These are phyloP conservation scores for Eudemis profundana DNA, from an alignment of 2,888 invertebrate species.

Conservation along the genomic window DNA sequence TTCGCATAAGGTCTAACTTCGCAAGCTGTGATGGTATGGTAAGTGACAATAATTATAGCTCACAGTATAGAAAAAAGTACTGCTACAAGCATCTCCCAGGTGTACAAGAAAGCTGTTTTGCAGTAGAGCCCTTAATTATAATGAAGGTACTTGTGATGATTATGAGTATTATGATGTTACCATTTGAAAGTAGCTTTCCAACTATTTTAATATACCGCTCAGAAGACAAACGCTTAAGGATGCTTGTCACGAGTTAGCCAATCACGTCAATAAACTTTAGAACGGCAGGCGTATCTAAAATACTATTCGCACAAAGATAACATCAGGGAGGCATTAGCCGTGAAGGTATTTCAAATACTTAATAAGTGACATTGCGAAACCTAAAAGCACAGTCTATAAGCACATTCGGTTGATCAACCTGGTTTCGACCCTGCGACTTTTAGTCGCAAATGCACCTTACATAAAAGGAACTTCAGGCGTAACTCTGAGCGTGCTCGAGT, in stretches of 20 bases:
- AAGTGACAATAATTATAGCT: no score
- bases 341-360: neutral
- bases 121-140: neutral
- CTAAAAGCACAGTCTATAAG: conserved; percentile 6
- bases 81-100: no score
- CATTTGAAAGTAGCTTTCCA: neutral
- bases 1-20: no score
- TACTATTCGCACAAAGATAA: neutral
- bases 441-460: conserved; percentile 18
- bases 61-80: no score
- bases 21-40: no score
- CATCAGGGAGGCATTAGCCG: neutral
- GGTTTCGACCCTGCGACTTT: neutral
- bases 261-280: neutral
- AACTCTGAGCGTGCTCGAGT: conserved; percentile 88
- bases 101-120: no score
- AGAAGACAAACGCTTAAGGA: neutral
- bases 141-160: neutral
- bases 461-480: conserved; percentile 83
- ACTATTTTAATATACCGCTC: neutral
- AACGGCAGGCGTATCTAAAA: neutral
- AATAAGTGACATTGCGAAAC: neutral
- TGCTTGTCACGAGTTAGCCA: neutral
- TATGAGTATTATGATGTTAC: conserved; percentile 3
- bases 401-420: neutral